Evolutionary conservation across 2,113 vertebrate species (phyloP), one percentile per base, ranked within the genome.

Genomic region (Blennius ocellaris): DNA sequence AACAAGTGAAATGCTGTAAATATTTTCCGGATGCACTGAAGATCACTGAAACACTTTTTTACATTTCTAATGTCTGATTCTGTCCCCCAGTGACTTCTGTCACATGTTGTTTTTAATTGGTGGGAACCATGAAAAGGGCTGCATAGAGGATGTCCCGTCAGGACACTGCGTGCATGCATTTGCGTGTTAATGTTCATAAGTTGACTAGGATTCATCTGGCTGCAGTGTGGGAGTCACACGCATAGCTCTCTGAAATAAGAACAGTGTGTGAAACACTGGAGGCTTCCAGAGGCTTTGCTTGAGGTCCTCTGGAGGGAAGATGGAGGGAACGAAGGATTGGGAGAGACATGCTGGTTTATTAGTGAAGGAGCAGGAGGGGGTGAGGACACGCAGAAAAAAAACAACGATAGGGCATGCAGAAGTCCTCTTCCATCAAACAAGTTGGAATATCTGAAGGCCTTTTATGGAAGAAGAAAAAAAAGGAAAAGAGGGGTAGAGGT

Each of bases 271-370:
- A 65, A 58, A 61, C 52, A 58, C 30, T 44, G 12, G 76, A 52
- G 55, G 73, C 51, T 83, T 83, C 69, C 65, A 87, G 40, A 73
- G 7, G 8, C 89, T 87, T 87, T 87, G 80, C 83, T 90, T 88
- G 87, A 85, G 84, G 89, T 84, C 71, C 50, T 76, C 53, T 87
- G 64, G 49, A 76, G 49, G 58, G 77, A 43, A 56, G 71, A 67
- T 12, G 21, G 8, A 73, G 16, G 12, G 65, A 59, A 0, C 0
- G 6, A 61, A 12, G 30, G 40, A 69, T 15, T 21, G 17, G 67
- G 70, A 69, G 60, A 75, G n/a, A 12, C 9, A 50, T 56, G 51
- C 8, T 11, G 49, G 59, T 68, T 87, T 76, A 60, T 71, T 60
- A 57, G 44, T 70, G 44, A 74, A 75, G 58, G 59, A 76, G 21